A percentile compares a stretch with the other conserved stretches of the same genome.
These are phyloP conservation scores for Sturmia bella DNA, from an alignment of 2,888 invertebrate species.

Conservation along the genomic window DNA sequence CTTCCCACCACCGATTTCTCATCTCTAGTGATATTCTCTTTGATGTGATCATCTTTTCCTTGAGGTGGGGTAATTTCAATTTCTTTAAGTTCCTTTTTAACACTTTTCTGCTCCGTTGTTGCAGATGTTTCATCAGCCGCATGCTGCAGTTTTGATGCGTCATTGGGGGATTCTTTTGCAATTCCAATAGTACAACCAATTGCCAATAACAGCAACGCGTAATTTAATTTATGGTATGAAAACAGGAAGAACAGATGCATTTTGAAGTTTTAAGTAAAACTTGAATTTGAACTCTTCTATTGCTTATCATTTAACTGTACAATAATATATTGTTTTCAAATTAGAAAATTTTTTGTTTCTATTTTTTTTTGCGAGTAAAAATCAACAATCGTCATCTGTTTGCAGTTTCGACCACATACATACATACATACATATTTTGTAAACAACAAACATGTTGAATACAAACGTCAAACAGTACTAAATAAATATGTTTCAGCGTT, in stretches of 20 bases:
- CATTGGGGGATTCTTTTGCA: slow-evolving; percentile 11
- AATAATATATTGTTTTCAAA: not conserved
- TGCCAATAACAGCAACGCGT: slow-evolving; percentile 8
- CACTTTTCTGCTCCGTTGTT: slow-evolving; percentile 25
- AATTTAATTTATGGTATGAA: slow-evolving; percentile 31
- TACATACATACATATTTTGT: slow-evolving; percentile 47
- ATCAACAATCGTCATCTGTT: slow-evolving; percentile 50
- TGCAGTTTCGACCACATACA: not conserved
- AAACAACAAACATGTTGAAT: slow-evolving; percentile 57
- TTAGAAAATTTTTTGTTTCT: not conserved
- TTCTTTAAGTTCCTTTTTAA: slow-evolving; percentile 61
- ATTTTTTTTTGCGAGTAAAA: slow-evolving; percentile 27
- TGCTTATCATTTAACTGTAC: slow-evolving; percentile 41
- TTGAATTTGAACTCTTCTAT: not conserved
- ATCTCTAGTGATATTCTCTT: slow-evolving; percentile 14
- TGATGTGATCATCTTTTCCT: not conserved
- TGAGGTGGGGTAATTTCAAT: slow-evolving; percentile 4
- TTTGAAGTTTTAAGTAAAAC: slow-evolving; percentile 16
- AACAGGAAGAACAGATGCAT: slow-evolving; percentile 25
- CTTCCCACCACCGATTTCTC: slow-evolving; percentile 26
- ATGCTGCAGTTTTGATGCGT: not conserved
- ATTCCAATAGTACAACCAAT: slow-evolving; percentile 25
- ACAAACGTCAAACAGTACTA: slow-evolving; percentile 20
- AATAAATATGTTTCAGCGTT: not conserved
- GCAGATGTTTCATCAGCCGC: not conserved